Percentiles rank a stretch among this genome's conserved stretches.
Evolutionary conservation across 2,113 vertebrate genomes (phyloP).

Genomic region (Myiozetetes cayanensis): DNA sequence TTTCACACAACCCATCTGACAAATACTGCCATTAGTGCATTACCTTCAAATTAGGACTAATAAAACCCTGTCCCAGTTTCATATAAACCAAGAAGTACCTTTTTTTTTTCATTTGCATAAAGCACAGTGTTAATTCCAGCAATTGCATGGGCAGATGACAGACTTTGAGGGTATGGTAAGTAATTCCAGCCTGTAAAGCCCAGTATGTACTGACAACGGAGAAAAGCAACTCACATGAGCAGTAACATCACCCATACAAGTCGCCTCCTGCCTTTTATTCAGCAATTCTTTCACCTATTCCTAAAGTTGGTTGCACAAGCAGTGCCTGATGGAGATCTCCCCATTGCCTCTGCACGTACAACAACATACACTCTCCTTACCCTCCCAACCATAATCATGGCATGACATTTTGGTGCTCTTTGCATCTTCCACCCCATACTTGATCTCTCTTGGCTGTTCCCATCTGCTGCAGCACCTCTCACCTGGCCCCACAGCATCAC

Average conservation of each 20-base stretch:
- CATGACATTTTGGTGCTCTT: neutral
- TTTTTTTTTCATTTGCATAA: neutral
- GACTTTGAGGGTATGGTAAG: neutral
- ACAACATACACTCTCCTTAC: neutral
- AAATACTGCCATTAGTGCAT: neutral
- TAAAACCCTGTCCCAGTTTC: neutral
- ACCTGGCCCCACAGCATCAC: accelerated
- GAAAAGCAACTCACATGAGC: constrained; percentile 1
- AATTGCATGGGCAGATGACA: neutral
- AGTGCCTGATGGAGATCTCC: neutral
- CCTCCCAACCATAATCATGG: neutral
- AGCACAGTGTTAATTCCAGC: neutral
- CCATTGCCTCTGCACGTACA: neutral
- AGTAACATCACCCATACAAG: neutral
- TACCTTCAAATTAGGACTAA: constrained; percentile 17
- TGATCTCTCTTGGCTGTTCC: neutral
- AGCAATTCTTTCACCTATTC: neutral
- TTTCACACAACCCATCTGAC: constrained; percentile 4
- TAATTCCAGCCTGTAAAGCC: neutral
- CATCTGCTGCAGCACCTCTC: neutral
- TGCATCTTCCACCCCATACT: neutral
- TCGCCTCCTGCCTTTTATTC: neutral
- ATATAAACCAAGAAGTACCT: neutral
- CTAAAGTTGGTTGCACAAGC: neutral
- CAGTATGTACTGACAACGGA: neutral